Conservation (phyloP, 1,140 invertebrate genomes). For the Contarinia nasturtii region DNA sequence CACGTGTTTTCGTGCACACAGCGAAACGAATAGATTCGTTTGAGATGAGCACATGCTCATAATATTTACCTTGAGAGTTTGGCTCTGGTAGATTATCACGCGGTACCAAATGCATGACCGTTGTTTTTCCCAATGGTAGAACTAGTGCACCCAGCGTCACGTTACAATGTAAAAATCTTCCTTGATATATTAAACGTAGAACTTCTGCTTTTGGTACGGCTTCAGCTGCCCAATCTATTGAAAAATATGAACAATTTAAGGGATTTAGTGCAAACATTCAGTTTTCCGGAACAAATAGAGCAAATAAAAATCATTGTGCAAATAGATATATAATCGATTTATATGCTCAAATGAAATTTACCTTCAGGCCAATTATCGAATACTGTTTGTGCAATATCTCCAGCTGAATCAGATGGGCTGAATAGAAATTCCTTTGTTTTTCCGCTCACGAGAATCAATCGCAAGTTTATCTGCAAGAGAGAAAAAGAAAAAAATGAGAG, state of each 20-base stretch:
- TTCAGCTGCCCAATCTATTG: slow-evolving; percentile 86
- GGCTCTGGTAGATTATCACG: slow-evolving; percentile 97
- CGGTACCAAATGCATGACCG: slow-evolving; percentile 98
- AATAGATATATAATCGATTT: too few species aligned
- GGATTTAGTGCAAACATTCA: too few species aligned
- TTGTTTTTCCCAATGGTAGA: slow-evolving; percentile 88
- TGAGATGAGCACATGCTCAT: not conserved
- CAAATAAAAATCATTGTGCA: too few species aligned
- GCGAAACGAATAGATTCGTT: not conserved
- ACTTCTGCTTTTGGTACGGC: slow-evolving; percentile 90
- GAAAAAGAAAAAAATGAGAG: slow-evolving; percentile 3
- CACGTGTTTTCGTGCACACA: not conserved
- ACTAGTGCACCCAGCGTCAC: slow-evolving; percentile 94
- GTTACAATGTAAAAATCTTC: slow-evolving; percentile 96
- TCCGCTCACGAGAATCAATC: slow-evolving; percentile 92
- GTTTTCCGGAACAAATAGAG: too few species aligned
- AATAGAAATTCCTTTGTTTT: slow-evolving; percentile 99
- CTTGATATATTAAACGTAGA: slow-evolving; percentile 96
- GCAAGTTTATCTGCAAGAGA: slow-evolving; percentile 71
- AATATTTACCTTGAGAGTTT: slow-evolving; percentile 77
- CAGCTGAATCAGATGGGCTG: slow-evolving; percentile 86
- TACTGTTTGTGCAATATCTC: slow-evolving; percentile 95
- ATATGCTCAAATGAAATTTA: slow-evolving; percentile 22
- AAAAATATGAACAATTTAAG: not conserved
- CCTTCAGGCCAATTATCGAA: slow-evolving; percentile 97